Base-by-base conservation (phyloP, 1,140 invertebrate genomes). In the Zaprionus ornatus region DNA sequence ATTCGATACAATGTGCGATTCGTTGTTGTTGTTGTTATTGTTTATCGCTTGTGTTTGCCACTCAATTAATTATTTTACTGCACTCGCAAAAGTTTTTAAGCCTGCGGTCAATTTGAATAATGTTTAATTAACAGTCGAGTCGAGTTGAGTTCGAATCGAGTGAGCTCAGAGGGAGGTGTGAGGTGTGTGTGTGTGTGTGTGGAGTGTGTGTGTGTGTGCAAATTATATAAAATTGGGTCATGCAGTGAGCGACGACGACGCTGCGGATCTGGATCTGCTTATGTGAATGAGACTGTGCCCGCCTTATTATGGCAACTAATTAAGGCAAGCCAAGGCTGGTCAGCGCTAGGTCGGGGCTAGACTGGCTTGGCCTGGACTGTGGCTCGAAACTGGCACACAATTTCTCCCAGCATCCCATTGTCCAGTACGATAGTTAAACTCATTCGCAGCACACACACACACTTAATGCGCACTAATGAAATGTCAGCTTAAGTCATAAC, bases 401-500 rank as follows among this genome's bases (percentile, higher is more conserved):
- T 50, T 50, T 50, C 45, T 21, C 45, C 45, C 45, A 50, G 45
- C 45, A 10, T 50, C 19, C 37, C 45, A 50, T 50, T 50, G 71
- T 67, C 40, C 40, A 65, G 63, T 64, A 75, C 70, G 15, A 6
- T 42, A 67, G 82, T 76, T 82, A 82, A 87, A 87, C 84, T 90
- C 85, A 90, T 88, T 88, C 84, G 74, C 84, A 84, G 81, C 78
- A 80, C 29, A 32, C 84, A 90, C 78, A 80, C 29, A 32, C 84
- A 90, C 85, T 88, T 88, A 88, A 90, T 88, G 85, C 86, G 79
- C 86, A 90, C 88, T 91, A 91, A 91, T 91, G 88, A 91, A 91
- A 91, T 91, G 88, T 91, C 88, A 91, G 88, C 83, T 91, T 91
- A 90, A 88, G 88, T 91, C 88, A 91, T 91, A 91, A 91, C 79